phyloP scores from a whole-genome alignment of 2,113 vertebrate genomes.

The Rhizomys pruinosus region DNA sequence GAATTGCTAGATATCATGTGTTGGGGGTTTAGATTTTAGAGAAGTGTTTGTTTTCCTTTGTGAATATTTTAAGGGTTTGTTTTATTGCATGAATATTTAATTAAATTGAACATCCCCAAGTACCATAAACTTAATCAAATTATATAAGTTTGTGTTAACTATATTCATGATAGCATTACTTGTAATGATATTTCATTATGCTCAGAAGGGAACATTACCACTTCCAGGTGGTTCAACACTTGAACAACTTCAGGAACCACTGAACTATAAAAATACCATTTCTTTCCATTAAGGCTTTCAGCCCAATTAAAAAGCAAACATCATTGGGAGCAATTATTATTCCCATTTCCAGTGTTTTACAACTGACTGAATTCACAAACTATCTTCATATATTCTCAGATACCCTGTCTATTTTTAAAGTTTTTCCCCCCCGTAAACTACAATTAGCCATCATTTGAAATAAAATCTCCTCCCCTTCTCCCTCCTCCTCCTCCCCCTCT shows the following conservation, averaged over 20 bases:
- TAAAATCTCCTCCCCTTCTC: not conserved
- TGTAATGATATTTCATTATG: conserved; percentile 62
- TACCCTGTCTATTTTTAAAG: conserved; percentile 54
- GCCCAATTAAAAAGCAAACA: conserved; percentile 53
- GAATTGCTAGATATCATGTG: not conserved
- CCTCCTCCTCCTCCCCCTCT: not conserved
- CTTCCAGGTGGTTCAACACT: conserved; percentile 55
- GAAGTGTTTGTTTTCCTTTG: not conserved
- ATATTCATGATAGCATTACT: conserved; percentile 33
- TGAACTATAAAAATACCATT: conserved; percentile 55
- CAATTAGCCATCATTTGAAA: conserved; percentile 36
- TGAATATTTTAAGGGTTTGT: conserved; percentile 5
- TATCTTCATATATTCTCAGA: conserved; percentile 31
- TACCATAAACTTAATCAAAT: conserved; percentile 60
- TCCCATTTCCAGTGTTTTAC: conserved; percentile 36
- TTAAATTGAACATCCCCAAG: conserved; percentile 23
- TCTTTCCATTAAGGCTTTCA: conserved; percentile 47
- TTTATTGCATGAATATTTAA: conserved; percentile 35
- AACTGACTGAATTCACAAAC: conserved; percentile 37
- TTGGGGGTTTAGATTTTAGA: not conserved
- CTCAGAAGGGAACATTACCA: conserved; percentile 35
- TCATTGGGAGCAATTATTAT: not conserved
- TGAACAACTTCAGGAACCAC: conserved; percentile 43
- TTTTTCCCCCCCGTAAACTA: not conserved
- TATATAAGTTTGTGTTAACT: conserved; percentile 39